Base-by-base conservation (phyloP, 2,888 invertebrate genomes). In the Leptinotarsa haldemani region DNA sequence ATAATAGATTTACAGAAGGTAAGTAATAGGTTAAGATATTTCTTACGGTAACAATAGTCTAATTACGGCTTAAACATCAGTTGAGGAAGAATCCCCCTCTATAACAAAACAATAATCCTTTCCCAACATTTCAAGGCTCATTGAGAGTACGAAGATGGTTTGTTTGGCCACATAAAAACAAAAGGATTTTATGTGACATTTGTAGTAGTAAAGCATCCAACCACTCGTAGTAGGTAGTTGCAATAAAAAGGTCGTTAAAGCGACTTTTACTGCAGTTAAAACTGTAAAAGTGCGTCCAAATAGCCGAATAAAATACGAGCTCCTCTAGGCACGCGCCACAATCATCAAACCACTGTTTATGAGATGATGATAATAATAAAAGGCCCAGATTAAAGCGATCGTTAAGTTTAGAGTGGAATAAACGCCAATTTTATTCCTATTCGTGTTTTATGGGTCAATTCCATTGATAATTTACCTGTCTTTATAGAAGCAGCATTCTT, bases 261-360 rank as follows among this genome's bases (percentile, higher is more conserved):
- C 80, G 86, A 86, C 86, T 87, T 87, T 87, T 87, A 87, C 85
- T 85, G 85, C 87, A 86, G 85, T 87, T 87, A 86, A 87, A 87
- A 87, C 85, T 86, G 86, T 87, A 86, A 86, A 85, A 86, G 85
- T 86, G 87, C 86, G 86, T 87, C 86, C 84, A 79, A 84, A 85
- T 83, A 83, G 84, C 83, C 84, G 82, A 84, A 85, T 85, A 85
- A 86, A 85, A 85, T 85, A 86, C 84, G 84, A 84, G 81, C 83
- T 82, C 84, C 81, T 84, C 86, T 86, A 86, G 85, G 85, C 86
- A 85, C 86, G 86, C 83, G 86, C 83, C 85, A 78, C 84, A 82
- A 83, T 84, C 84, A 82, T 83, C 83, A 83, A 84, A 84, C 84
- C 83, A 79, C 84, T 81, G 83, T 86, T 85, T 85, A 86, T 83